These are phyloP conservation scores for Meghimatium bilineatum DNA, from an alignment of 2,888 invertebrate species.

Conservation along the genomic window DNA sequence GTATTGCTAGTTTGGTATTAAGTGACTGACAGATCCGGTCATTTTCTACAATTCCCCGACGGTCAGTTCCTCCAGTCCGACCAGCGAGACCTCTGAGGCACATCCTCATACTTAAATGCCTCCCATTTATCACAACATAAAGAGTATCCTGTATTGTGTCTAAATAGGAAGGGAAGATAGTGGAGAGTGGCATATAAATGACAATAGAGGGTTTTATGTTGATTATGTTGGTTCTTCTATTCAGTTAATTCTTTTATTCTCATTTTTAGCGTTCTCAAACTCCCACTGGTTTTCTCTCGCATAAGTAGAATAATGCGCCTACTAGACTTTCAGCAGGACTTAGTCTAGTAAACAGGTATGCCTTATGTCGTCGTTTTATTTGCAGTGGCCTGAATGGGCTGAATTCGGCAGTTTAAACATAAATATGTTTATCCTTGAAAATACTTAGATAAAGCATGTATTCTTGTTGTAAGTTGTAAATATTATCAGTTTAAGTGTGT, in stretches of 20 bases:
- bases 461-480: no score
- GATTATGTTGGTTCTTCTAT: not conserved
- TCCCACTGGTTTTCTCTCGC: no score
- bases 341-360: no score
- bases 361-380: no score
- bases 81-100: not conserved
- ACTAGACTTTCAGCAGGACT: no score
- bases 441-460: no score
- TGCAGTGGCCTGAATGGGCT: no score
- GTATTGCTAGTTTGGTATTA: not conserved
- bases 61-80: slow-evolving; percentile 32
- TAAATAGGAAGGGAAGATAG: not conserved
- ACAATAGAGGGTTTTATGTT: not conserved
- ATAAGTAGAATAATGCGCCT: no score
- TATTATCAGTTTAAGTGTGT: no score
- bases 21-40: slow-evolving; percentile 39
- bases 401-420: no score
- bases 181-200: not conserved
- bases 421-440: no score
- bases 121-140: not conserved
- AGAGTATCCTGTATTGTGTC: not conserved
- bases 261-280: not conserved
- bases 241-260: not conserved
- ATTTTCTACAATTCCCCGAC: slow-evolving; percentile 27
- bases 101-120: slow-evolving; percentile 17